phyloP scores from a whole-genome alignment of 2,113 vertebrate genomes.

The Corynorhinus townsendii region DNA sequence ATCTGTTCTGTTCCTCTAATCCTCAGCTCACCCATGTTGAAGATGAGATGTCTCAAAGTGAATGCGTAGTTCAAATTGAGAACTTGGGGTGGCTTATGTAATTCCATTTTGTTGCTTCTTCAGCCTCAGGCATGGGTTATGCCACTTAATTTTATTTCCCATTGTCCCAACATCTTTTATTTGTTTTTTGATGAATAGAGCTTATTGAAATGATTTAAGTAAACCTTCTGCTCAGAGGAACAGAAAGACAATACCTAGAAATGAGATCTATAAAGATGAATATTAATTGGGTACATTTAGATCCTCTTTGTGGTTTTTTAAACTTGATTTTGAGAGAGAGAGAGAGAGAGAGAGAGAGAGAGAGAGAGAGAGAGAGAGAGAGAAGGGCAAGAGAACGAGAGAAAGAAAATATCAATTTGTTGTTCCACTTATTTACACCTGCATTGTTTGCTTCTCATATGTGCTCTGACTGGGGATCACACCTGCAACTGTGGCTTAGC shows the following conservation, averaged over 20 bases:
- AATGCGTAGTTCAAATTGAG: background rate
- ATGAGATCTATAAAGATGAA: background rate
- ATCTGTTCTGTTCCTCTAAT: constrained; percentile 35
- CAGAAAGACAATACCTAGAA: constrained; percentile 10
- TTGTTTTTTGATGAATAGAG: background rate
- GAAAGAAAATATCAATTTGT: background rate
- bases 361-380: too few relatives aligned
- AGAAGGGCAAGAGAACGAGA: too few relatives aligned
- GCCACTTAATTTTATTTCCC: constrained; percentile 26
- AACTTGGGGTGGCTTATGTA: background rate
- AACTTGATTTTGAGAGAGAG: background rate
- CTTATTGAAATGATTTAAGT: constrained; percentile 31
- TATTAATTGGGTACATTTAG: background rate
- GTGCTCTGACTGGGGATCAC: background rate
- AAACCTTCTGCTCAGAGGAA: background rate
- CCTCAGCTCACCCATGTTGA: constrained; percentile 40
- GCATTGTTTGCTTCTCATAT: background rate
- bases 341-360: too few relatives aligned
- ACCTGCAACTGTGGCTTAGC: background rate
- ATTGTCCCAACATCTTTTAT: background rate
- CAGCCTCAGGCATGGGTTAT: background rate
- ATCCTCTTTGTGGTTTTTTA: background rate
- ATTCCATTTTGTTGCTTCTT: background rate
- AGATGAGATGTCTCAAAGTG: constrained; percentile 7
- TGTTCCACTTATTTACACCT: background rate